phyloP scores from a whole-genome alignment of 2,113 vertebrate species.

The Myotis brandtii region DNA sequence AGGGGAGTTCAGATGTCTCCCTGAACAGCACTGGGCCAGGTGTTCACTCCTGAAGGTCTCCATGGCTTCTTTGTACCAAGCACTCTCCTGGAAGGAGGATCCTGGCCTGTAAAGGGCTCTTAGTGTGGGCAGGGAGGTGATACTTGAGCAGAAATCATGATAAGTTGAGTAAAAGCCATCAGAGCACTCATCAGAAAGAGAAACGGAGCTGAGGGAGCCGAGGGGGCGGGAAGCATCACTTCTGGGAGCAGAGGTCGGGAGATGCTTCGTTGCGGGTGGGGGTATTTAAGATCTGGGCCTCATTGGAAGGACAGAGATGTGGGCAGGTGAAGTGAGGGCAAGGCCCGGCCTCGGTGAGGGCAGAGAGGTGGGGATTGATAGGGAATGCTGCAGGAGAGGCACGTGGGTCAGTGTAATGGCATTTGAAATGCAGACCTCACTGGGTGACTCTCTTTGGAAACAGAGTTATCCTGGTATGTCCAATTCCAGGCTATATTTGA shows the following conservation, averaged over 20 bases:
- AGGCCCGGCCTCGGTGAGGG: not conserved
- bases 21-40: not conserved
- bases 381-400: not conserved
- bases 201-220: not conserved
- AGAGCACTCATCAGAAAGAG: not conserved
- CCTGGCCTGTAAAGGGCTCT: not conserved
- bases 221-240: not conserved
- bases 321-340: not conserved
- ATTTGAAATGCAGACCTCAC: not conserved
- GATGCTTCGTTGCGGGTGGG: not conserved
- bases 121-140: not conserved
- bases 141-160: slow-evolving; percentile 35
- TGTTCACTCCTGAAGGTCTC: not conserved
- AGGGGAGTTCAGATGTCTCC: not conserved
- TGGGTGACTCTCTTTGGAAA: not conserved
- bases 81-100: not conserved
- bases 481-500: not conserved
- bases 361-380: not conserved
- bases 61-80: not conserved
- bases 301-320: not conserved
- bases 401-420: not conserved
- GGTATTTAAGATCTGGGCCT: not conserved
- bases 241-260: not conserved
- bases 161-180: not conserved
- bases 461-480: not conserved